A percentile compares a stretch with the other conserved stretches of the same genome.
Conservation (phyloP, 2,888 invertebrate genomes). For the Sabatieria punctata region DNA sequence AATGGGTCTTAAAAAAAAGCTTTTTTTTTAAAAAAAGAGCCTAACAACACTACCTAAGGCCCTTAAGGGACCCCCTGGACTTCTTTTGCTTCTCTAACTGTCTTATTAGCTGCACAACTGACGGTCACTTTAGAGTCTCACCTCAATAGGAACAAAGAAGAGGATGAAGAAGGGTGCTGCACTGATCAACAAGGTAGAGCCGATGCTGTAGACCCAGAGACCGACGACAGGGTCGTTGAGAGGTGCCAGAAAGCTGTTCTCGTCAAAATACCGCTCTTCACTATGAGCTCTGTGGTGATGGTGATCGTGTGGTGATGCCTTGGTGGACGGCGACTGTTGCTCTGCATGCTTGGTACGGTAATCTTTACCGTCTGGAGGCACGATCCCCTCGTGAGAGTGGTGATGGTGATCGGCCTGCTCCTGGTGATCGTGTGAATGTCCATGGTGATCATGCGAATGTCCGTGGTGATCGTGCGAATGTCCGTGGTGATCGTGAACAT, state of each 20-base stretch:
- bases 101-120: too few species aligned
- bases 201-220: constrained; percentile 26
- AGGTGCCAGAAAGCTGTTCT: constrained; percentile 26
- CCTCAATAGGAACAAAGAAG: constrained; percentile 73
- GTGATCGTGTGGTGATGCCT: background rate
- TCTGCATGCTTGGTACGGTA: too few species aligned
- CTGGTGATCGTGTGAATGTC: constrained; percentile 7
- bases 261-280: constrained; percentile 15
- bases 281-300: background rate
- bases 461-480: constrained; percentile 5
- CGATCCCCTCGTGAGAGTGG: constrained; percentile 33
- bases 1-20: too few species aligned
- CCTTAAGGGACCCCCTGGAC: too few species aligned
- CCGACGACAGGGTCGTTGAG: constrained; percentile 22
- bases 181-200: constrained; percentile 77
- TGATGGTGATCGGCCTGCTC: constrained; percentile 11
- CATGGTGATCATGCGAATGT: constrained; percentile 7
- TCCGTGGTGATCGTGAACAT: background rate
- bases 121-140: constrained; percentile 39
- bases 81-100: too few species aligned
- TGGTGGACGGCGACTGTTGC: background rate
- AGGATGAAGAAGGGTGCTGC: constrained; percentile 81
- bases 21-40: too few species aligned
- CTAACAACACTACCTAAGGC: too few species aligned
- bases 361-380: background rate